phyloP scores from a whole-genome alignment of 1,140 invertebrate species.

The Hylaeus anthracinus region DNA sequence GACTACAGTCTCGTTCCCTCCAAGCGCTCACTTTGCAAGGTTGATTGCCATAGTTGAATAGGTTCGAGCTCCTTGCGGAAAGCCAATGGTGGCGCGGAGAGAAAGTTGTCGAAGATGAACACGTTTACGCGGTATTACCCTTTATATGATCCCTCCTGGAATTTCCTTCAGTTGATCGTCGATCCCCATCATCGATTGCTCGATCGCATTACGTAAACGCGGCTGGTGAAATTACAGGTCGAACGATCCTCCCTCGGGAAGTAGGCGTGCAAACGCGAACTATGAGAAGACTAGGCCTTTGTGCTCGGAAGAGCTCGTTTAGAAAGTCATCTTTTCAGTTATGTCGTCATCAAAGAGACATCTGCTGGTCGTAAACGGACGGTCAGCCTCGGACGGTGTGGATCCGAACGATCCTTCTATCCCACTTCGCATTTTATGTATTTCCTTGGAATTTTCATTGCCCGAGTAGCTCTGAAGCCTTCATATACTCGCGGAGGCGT shows the following conservation, averaged over 20 bases:
- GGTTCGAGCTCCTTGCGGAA: not conserved
- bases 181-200: not conserved
- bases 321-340: constrained; percentile 16
- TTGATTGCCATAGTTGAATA: not conserved
- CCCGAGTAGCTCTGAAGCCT: not conserved
- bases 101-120: not conserved
- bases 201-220: not conserved
- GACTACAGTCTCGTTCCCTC: not conserved
- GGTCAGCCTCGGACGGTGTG: not conserved
- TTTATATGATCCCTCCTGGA: not conserved
- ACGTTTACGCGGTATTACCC: not conserved
- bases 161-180: not conserved
- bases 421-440: not conserved
- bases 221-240: constrained; percentile 1
- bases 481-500: not conserved
- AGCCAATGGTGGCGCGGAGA: not conserved
- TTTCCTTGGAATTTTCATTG: not conserved
- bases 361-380: constrained; percentile 4
- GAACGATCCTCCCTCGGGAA: not conserved
- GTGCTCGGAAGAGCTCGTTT: not conserved
- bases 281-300: not conserved
- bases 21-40: not conserved
- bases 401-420: not conserved
- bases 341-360: constrained; percentile 1
- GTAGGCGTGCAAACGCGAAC: not conserved